Evolutionary conservation across 2,113 vertebrate genomes (phyloP).

Genomic region (Halichoerus grypus): DNA sequence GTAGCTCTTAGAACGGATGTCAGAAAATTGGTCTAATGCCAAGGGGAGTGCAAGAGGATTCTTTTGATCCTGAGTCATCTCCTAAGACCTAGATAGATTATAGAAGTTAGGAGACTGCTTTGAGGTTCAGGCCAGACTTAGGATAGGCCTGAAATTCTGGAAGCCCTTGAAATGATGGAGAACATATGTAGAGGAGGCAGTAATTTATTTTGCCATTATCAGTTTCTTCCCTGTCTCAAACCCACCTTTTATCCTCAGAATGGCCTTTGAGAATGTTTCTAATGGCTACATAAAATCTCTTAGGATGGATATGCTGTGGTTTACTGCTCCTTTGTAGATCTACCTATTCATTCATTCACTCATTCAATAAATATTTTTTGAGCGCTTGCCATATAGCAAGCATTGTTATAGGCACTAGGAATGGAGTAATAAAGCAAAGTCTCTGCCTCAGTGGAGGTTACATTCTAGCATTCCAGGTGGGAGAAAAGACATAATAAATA

Average conservation of each 20-base stretch:
- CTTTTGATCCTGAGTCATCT: slow-evolving; percentile 8
- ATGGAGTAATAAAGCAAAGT: not conserved
- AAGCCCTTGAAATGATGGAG: not conserved
- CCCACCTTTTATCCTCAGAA: not conserved
- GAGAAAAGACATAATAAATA: not conserved
- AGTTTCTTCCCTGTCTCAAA: not conserved
- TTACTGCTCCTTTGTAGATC: not conserved
- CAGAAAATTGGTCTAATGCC: slow-evolving; percentile 17
- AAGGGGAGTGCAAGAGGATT: not conserved
- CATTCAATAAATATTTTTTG: slow-evolving; percentile 15
- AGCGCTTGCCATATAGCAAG: not conserved
- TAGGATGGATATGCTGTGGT: not conserved
- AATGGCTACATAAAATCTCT: not conserved
- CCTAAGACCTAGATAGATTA: not conserved
- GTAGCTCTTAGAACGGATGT: not conserved
- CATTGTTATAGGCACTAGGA: not conserved
- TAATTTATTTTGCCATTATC: not conserved
- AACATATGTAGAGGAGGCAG: not conserved
- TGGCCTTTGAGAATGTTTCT: not conserved
- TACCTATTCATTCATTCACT: not conserved
- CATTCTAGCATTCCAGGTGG: not conserved
- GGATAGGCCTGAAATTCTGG: not conserved
- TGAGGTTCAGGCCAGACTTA: not conserved
- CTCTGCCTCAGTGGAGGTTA: not conserved
- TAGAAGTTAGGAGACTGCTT: not conserved